A percentile compares a stretch with the other conserved stretches of the same genome.
phyloP scores from a whole-genome alignment of 2,797 vertebrate species.

The Falco peregrinus region DNA sequence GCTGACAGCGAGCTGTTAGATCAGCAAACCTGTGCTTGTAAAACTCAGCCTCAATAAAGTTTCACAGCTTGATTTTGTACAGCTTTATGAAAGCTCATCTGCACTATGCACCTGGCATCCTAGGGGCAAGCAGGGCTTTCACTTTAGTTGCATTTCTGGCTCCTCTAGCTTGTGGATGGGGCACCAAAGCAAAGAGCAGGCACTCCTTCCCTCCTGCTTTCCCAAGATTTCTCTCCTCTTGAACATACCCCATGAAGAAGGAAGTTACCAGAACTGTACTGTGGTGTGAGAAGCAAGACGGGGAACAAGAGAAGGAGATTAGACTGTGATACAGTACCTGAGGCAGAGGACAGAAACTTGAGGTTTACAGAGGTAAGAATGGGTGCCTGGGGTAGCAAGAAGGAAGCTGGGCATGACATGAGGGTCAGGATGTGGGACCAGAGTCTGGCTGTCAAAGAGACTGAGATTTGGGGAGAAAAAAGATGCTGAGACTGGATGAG shows the following conservation, averaged over 20 bases:
- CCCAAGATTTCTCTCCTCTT: not conserved
- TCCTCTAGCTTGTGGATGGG: not conserved
- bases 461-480: not conserved
- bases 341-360: not conserved
- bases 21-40: not conserved
- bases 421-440: rapidly evolving
- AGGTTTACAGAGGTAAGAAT: not conserved
- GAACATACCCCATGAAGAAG: not conserved
- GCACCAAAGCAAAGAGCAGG: not conserved
- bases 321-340: not conserved
- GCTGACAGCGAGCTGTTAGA: not conserved
- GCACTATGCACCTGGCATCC: not conserved
- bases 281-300: not conserved
- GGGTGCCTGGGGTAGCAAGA: not conserved
- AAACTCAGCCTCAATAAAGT: not conserved
- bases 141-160: not conserved
- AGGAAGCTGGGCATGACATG: not conserved
- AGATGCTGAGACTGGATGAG: not conserved
- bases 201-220: not conserved
- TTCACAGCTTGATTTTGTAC: not conserved
- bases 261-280: not conserved
- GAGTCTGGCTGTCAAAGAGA: not conserved
- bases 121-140: not conserved
- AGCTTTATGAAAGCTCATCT: not conserved
- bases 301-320: not conserved